These are phyloP conservation scores for Caenorhabditis parvicauda DNA, from an alignment of 2,888 invertebrate species.

Conservation along the genomic window DNA sequence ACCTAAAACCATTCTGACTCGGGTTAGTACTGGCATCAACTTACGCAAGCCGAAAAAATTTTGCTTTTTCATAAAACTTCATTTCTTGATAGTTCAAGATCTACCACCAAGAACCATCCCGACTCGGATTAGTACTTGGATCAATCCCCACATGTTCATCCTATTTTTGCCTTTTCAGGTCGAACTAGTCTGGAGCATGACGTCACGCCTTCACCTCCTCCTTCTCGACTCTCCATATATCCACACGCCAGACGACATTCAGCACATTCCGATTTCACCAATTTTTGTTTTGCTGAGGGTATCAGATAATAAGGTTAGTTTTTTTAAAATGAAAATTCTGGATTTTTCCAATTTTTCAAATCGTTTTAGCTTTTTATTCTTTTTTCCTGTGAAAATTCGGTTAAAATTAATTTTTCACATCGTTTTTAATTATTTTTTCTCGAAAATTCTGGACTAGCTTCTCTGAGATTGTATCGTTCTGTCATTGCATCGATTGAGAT, in stretches of 20 bases:
- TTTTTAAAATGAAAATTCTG: background rate
- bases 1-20: no score
- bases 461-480: no score
- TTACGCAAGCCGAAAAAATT: no score
- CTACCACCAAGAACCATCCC: no score
- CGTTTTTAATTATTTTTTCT: background rate
- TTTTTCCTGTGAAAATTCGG: background rate
- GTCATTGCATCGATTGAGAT: no score
- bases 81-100: no score
- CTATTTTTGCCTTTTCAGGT: constrained; percentile 3
- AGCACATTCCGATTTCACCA: constrained; percentile 37
- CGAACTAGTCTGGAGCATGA: constrained; percentile 36
- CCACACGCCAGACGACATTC: constrained; percentile 36
- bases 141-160: background rate
- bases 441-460: no score
- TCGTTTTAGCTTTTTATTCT: background rate
- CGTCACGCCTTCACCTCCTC: constrained; percentile 32
- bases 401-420: background rate
- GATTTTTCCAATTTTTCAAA: background rate
- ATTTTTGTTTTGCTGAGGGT: constrained; percentile 42
- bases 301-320: constrained; percentile 37
- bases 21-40: no score
- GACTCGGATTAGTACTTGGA: no score
- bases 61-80: no score
- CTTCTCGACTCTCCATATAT: constrained; percentile 45